These are phyloP conservation scores for Uropsilus gracilis DNA, from an alignment of 2,113 vertebrate species.

Conservation along the genomic window DNA sequence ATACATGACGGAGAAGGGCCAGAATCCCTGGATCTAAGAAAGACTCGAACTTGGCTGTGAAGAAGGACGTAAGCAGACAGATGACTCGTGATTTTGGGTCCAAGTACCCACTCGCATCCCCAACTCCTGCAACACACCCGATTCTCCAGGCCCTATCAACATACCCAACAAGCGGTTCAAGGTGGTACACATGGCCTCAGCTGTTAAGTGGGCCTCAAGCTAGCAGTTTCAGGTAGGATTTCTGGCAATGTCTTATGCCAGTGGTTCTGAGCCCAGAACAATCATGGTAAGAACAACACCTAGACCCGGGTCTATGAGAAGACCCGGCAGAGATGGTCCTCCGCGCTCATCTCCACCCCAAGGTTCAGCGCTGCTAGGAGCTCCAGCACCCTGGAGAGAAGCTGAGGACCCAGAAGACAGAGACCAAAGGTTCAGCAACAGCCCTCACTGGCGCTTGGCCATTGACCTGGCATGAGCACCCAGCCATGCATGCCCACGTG, in stretches of 20 bases:
- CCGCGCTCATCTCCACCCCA: background rate
- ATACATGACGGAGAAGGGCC: background rate
- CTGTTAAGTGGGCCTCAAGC: background rate
- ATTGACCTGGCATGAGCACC: background rate
- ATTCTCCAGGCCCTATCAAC: background rate
- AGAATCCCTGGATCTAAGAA: background rate
- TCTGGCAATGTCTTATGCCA: background rate
- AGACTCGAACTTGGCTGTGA: background rate
- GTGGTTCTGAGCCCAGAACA: background rate
- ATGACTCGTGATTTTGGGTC: no score
- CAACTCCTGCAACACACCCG: background rate
- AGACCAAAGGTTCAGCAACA: background rate
- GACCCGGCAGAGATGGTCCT: background rate
- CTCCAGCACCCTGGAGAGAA: background rate
- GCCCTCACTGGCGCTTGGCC: background rate
- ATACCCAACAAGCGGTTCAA: background rate
- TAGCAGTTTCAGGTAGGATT: background rate
- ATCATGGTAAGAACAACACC: background rate
- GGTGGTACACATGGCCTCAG: background rate
- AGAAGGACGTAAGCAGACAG: no score
- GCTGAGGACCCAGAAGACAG: background rate
- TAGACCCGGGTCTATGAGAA: no score
- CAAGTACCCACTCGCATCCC: background rate
- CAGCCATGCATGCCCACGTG: background rate
- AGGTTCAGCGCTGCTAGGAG: accelerated